Evolutionary conservation across 37 sponge, comb jelly and placozoan genomes (phyloP).

Genomic region (Agelas oroides): DNA sequence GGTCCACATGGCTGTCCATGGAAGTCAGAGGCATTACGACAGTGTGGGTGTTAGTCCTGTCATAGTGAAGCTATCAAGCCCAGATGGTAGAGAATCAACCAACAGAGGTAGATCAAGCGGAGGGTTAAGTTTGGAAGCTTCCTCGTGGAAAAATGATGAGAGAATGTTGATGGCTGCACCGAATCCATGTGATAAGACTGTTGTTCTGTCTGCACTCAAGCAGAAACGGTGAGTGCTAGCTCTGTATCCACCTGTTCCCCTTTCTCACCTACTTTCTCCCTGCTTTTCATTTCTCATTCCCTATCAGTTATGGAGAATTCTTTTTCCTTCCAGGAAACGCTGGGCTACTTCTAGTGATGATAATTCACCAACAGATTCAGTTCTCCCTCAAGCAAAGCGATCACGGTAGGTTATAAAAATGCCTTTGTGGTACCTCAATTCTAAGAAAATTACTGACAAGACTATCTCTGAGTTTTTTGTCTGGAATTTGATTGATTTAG

Average conservation of each 20-base stretch:
- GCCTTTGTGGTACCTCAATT: too few species aligned
- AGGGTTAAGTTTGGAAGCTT: neutral
- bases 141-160: neutral
- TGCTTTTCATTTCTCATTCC: too few species aligned
- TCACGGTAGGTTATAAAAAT: neutral
- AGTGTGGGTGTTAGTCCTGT: slow-evolving; percentile 27
- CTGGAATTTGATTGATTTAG: too few species aligned
- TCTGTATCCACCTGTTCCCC: neutral
- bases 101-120: too few species aligned
- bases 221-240: slow-evolving; percentile 40
- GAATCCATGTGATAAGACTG: slow-evolving; percentile 63
- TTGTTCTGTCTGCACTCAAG: slow-evolving; percentile 51
- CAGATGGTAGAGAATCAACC: neutral
- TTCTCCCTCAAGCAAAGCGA: neutral
- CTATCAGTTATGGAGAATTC: neutral
- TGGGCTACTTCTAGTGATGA: slow-evolving; percentile 24
- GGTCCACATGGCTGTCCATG: slow-evolving; percentile 42
- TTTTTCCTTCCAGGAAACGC: slow-evolving; percentile 3
- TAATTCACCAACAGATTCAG: neutral
- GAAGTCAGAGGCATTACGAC: neutral
- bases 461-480: too few species aligned
- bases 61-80: slow-evolving; percentile 23
- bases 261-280: too few species aligned
- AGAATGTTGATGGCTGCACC: neutral
- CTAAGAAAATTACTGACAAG: too few species aligned